Evolutionary conservation across 1,140 invertebrate species (phyloP), one percentile per base, ranked within the genome.

Genomic region (Tetranychus urticae): DNA sequence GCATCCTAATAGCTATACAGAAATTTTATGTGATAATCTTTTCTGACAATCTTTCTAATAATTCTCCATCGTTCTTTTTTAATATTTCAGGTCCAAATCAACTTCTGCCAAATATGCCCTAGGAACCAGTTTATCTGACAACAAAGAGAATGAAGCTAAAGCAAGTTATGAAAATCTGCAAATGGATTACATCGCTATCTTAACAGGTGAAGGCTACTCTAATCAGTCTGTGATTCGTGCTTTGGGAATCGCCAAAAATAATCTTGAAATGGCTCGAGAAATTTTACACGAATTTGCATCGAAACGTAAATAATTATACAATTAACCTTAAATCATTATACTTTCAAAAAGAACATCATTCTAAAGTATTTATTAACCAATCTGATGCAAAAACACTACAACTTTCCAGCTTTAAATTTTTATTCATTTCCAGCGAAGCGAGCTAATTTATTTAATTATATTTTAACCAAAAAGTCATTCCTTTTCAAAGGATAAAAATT

Each of bases 261-360:
- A 94, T 73, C 39, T 42, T 10, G 84, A 86, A 71, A 92, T 93
- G 88, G 88, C 88, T 36, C 84, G 87, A 74, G 86, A 92, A 73
- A 93, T 94, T 73, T 76, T 94, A 66, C 84, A 89, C 71, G 88
- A 91, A 72, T 94, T 93, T 73, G 87, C 77, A 12, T 80, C 79
- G n/a, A 82, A 81, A 65, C 57, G 60, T 37, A 64, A 66, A 59
- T 65, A 58, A 63, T 59, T 10, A 23, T 10, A 50, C 48, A 50
- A 23, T 23, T 31, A 14, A 50, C 48, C 14, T 10, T 6, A 14
- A 50, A 6, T 50, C 48, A 50, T 23, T 23, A 23, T 23, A 23
- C 23, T 23, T 23, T 23, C 23, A 23, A 23, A 23, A 23, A 23
- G 23, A 23, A 23, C 23, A 23, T 23, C 23, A 23, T 23, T 23